Evolutionary conservation across 2,113 vertebrate genomes (phyloP), one percentile per base, ranked within the genome.

Genomic region (Hystrix cristata): DNA sequence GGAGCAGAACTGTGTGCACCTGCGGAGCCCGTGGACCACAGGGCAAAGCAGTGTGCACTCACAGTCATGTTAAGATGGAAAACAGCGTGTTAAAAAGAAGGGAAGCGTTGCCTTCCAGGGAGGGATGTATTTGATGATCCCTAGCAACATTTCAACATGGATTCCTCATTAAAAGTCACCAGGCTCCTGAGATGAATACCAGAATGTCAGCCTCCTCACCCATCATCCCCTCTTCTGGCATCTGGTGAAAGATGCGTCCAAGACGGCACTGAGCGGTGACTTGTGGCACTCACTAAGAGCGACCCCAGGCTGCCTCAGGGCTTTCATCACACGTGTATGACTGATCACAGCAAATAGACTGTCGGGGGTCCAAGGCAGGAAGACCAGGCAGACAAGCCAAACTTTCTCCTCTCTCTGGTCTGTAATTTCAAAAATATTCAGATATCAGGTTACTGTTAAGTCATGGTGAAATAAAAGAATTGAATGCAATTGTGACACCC

Each of bases 401-500:
- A 60, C 78, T 16, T 16, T 96, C 23, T 62, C 59, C 88, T 91
- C 91, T 93, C 18, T 87, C 95, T 87, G 86, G 67, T 93, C 87
- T 51, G 13, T 88, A 95, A 96, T 88, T 91, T 31, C 71, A 53
- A 90, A 96, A 97, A 97, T 76, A 95, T 90, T 96, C 83, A 88
- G 69, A 23, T 97, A 74, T 57, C 91, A 97, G 94, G 81, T 97
- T 94, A 98, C 60, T 95, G 48, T 95, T 95, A 97, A 53, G 34
- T 96, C 67, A 53, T 97, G 82, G 85, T 15, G 34, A 96, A 96
- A 97, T 89, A n/a, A n/a, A 94, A 83, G 90, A 97, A 96, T 46
- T 96, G 94, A 95, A 97, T 67, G 48, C 72, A 93, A 95, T 97
- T 98, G 67, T 83, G 96, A 97, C 27, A 80, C 97, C 96, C 90